Evolutionary conservation across 2,797 vertebrate species (phyloP).

Genomic region (Intellagama lesueurii): DNA sequence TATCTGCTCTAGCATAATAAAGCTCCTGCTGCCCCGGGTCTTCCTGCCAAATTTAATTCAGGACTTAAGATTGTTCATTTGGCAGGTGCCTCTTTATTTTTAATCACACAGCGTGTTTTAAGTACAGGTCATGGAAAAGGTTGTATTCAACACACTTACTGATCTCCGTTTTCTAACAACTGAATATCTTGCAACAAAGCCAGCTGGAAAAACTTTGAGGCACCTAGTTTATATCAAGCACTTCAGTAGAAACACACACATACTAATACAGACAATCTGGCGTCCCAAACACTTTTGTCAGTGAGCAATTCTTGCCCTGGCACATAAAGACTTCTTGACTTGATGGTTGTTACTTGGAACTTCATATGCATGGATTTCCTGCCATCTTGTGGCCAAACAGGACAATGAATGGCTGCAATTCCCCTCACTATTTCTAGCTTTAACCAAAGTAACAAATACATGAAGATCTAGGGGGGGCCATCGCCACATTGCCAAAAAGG

Average conservation of each 20-base stretch:
- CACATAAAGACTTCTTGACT: not conserved
- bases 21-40: not conserved
- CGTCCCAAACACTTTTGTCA: slow-evolving; percentile 37
- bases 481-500: too few species aligned
- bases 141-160: not conserved
- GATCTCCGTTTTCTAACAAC: slow-evolving; percentile 18
- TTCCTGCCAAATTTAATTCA: not conserved
- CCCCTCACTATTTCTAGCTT: not conserved
- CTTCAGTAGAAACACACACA: not conserved
- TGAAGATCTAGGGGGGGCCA: not conserved
- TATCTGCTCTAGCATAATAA: slow-evolving; percentile 21
- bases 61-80: slow-evolving; percentile 6
- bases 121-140: slow-evolving; percentile 38
- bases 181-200: slow-evolving; percentile 32
- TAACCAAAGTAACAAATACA: not conserved
- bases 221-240: slow-evolving; percentile 13
- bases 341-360: slow-evolving; percentile 1
- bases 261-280: slow-evolving; percentile 52
- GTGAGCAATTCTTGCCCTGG: not conserved
- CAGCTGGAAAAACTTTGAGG: not conserved
- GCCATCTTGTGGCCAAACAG: slow-evolving; percentile 73
- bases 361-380: slow-evolving; percentile 16
- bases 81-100: slow-evolving; percentile 39
- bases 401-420: slow-evolving; percentile 19
- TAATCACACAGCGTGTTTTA: slow-evolving; percentile 19